A percentile compares a stretch with the other conserved stretches of the same genome.
Conservation (phyloP, 2,113 vertebrate genomes). For the Xiphophorus maculatus region DNA sequence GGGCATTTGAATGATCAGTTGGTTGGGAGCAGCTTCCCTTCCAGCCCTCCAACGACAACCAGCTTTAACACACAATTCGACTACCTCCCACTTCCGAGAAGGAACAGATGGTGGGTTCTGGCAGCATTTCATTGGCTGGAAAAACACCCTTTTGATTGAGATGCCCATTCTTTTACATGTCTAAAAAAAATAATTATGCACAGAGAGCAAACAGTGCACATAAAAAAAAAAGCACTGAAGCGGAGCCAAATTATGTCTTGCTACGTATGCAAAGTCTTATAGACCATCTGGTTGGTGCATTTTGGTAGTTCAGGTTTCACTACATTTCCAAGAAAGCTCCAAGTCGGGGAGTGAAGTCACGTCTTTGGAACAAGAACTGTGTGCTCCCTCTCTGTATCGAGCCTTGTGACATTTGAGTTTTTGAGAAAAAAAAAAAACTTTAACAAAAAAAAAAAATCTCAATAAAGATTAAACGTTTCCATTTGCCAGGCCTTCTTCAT, state of each 20-base stretch:
- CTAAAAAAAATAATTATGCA: constrained; percentile 63
- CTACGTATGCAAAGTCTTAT: constrained; percentile 61
- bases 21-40: constrained; percentile 16
- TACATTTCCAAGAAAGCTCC: constrained; percentile 41
- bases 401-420: not conserved
- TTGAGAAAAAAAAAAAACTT: not conserved
- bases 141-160: constrained; percentile 71
- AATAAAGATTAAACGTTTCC: constrained; percentile 21
- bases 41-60: constrained; percentile 8
- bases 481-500: constrained; percentile 43
- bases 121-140: constrained; percentile 67
- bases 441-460: not conserved
- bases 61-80: constrained; percentile 36
- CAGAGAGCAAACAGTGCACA: constrained; percentile 44
- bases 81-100: constrained; percentile 29
- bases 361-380: constrained; percentile 7
- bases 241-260: constrained; percentile 65
- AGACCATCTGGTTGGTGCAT: constrained; percentile 71
- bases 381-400: not conserved
- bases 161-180: constrained; percentile 73
- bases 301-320: constrained; percentile 41
- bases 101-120: constrained; percentile 77
- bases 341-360: constrained; percentile 5
- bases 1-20: constrained; percentile 29
- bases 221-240: constrained; percentile 36